Evolutionary conservation across 2,888 invertebrate genomes (phyloP).

Genomic region (Seira ritae): DNA sequence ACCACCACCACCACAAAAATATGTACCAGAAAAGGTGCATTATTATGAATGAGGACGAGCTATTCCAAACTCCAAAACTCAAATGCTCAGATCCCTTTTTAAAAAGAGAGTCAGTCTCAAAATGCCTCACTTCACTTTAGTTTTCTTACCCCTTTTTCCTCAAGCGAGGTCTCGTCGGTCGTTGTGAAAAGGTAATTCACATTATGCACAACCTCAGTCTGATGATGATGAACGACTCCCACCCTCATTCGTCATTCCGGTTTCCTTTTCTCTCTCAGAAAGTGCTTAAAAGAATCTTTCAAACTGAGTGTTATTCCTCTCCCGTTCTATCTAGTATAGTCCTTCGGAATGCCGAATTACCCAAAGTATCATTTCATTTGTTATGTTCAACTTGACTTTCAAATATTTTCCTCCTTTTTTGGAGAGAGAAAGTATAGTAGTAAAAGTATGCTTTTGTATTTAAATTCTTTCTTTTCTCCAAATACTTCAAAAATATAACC

Average conservation of each 20-base stretch:
- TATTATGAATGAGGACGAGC: background rate
- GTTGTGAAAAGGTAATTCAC: constrained; percentile 48
- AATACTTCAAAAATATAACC: background rate
- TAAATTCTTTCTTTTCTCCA: background rate
- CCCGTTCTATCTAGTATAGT: background rate
- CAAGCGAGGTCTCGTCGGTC: constrained; percentile 32
- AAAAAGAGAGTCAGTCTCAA: background rate
- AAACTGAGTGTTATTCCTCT: background rate
- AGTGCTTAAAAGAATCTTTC: background rate
- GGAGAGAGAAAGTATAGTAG: background rate
- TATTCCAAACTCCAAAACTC: no score
- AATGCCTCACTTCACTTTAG: background rate
- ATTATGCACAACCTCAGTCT: constrained; percentile 26
- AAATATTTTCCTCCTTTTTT: background rate
- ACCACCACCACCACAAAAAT: no score
- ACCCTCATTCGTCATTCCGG: constrained; percentile 61
- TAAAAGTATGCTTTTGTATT: constrained; percentile 1
- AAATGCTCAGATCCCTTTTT: background rate
- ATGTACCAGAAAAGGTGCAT: background rate
- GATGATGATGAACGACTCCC: constrained; percentile 63
- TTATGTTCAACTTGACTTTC: background rate
- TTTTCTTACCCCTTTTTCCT: constrained; percentile 18
- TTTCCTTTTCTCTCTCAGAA: background rate
- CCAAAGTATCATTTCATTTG: constrained; percentile 11
- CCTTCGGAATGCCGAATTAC: background rate